phyloP scores from a whole-genome alignment of 1,140 invertebrate genomes.

The Caenorhabditis latens region DNA sequence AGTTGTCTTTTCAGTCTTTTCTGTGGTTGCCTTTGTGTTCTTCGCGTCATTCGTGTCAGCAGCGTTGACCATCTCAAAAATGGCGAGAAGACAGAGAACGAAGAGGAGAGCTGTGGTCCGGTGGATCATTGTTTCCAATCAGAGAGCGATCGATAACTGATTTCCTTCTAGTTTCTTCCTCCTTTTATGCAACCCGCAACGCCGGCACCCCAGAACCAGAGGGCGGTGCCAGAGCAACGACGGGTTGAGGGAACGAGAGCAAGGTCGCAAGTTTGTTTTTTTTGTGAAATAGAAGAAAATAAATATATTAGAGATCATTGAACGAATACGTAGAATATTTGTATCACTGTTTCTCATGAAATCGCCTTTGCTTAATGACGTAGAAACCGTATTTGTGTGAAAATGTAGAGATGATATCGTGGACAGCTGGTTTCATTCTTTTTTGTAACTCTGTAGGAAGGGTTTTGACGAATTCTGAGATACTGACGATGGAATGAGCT shows the following conservation, averaged over 20 bases:
- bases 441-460: too few relatives aligned
- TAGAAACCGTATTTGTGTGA: too few relatives aligned
- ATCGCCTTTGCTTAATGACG: too few relatives aligned
- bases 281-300: background rate
- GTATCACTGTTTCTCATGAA: too few relatives aligned
- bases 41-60: too few relatives aligned
- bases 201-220: background rate
- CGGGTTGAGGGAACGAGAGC: background rate
- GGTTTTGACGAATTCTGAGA: too few relatives aligned
- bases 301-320: too few relatives aligned
- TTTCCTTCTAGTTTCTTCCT: background rate
- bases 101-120: slow-evolving; percentile 9
- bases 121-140: background rate
- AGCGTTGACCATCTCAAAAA: background rate
- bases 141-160: background rate
- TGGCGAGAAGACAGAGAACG: slow-evolving; percentile 8
- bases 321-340: too few relatives aligned
- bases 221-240: background rate
- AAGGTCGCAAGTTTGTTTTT: background rate
- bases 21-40: too few relatives aligned
- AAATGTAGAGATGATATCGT: too few relatives aligned
- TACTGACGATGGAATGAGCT: too few relatives aligned
- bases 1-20: background rate
- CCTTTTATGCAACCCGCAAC: background rate
- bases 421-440: too few relatives aligned